Evolutionary conservation across 2,113 vertebrate species (phyloP).

Genomic region (Gasterosteus aculeatus): DNA sequence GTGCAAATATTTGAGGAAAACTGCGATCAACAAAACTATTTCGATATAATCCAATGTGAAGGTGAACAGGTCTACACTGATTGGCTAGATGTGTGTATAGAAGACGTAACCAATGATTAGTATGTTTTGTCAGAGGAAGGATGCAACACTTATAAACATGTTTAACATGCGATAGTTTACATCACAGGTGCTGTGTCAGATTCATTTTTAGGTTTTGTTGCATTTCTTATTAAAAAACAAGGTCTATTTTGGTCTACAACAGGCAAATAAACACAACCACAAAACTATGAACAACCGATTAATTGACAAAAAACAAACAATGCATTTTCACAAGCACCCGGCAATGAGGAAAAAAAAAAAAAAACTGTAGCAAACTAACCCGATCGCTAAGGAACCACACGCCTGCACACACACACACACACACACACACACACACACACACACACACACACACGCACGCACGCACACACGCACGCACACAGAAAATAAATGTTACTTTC

Average conservation of each 20-base stretch:
- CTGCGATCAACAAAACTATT: constrained; percentile 31
- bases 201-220: constrained; percentile 71
- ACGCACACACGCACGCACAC: constrained; percentile 53
- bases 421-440: constrained; percentile 56
- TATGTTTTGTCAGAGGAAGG: constrained; percentile 58
- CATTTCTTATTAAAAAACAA: constrained; percentile 63
- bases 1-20: constrained; percentile 53
- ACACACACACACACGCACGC: constrained; percentile 51
- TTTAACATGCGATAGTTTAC: constrained; percentile 67
- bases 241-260: constrained; percentile 78
- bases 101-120: constrained; percentile 55
- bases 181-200: constrained; percentile 70
- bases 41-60: constrained; percentile 36
- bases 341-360: constrained; percentile 48
- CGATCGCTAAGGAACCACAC: constrained; percentile 44
- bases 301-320: constrained; percentile 62
- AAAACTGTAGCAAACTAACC: constrained; percentile 47
- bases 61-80: constrained; percentile 49
- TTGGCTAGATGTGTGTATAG: constrained; percentile 56
- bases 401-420: constrained; percentile 56
- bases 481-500: constrained; percentile 54
- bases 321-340: constrained; percentile 64
- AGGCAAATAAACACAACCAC: constrained; percentile 73
- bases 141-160: constrained; percentile 74
- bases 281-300: constrained; percentile 68